These are phyloP conservation scores for Xestobium rufovillosum DNA, from an alignment of 2,888 invertebrate genomes.

Conservation along the genomic window DNA sequence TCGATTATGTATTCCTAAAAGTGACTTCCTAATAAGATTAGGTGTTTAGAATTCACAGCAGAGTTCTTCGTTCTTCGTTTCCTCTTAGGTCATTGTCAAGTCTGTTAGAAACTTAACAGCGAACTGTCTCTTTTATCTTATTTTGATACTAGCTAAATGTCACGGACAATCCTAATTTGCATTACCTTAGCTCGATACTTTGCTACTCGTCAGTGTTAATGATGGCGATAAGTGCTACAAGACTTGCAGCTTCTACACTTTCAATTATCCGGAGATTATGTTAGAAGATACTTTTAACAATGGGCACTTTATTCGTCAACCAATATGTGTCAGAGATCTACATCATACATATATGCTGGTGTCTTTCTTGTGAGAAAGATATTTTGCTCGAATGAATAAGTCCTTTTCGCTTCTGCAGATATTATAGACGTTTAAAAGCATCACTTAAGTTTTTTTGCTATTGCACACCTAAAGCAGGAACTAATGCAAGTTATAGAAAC, in stretches of 20 bases:
- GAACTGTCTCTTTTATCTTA: slow-evolving; percentile 13
- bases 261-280: slow-evolving; percentile 16
- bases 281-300: slow-evolving; percentile 6
- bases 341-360: too few relatives aligned
- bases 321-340: background rate
- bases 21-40: slow-evolving; percentile 6
- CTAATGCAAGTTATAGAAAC: too few relatives aligned
- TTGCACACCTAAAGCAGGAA: too few relatives aligned
- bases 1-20: too few relatives aligned
- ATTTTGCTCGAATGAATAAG: too few relatives aligned
- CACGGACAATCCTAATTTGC: slow-evolving; percentile 20
- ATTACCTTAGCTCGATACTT: slow-evolving; percentile 21
- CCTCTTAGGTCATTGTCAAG: slow-evolving; percentile 10
- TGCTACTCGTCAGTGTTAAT: slow-evolving; percentile 19
- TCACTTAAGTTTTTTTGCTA: too few relatives aligned
- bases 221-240: slow-evolving; percentile 17
- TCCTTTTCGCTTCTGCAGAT: too few relatives aligned
- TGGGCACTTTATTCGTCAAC: slow-evolving; percentile 1
- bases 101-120: slow-evolving; percentile 12
- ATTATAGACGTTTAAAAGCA: too few relatives aligned
- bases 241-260: slow-evolving; percentile 13
- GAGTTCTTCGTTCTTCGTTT: slow-evolving; percentile 6
- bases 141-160: slow-evolving; percentile 14
- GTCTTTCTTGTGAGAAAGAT: too few relatives aligned
- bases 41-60: slow-evolving; percentile 12